Percentiles rank a stretch among this genome's conserved stretches.
Evolutionary conservation across 2,888 invertebrate species (phyloP).

Genomic region (Pandemis cinnamomeana): DNA sequence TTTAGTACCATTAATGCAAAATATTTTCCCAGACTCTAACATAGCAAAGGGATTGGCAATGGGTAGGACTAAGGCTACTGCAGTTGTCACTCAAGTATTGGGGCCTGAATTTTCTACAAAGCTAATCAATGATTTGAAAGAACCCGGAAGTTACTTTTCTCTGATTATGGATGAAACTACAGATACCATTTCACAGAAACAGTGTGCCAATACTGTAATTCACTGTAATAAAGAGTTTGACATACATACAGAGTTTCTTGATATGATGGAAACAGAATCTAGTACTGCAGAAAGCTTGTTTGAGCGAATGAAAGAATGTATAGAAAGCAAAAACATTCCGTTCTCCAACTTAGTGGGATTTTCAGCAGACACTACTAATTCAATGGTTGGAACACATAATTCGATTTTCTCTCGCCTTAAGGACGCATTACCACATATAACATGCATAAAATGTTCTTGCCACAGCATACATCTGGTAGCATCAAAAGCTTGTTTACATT

Average conservation of each 20-base stretch:
- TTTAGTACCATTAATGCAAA: conserved; percentile 18
- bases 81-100: conserved; percentile 22
- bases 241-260: conserved; percentile 5
- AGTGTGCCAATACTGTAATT: too few species aligned
- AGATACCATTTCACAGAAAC: too few species aligned
- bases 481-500: conserved; percentile 14
- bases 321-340: conserved; percentile 15
- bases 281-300: conserved; percentile 17
- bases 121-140: too few species aligned
- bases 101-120: background rate
- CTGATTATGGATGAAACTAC: too few species aligned
- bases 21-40: conserved; percentile 26
- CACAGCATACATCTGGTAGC: conserved; percentile 17
- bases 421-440: background rate
- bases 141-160: too few species aligned
- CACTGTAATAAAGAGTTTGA: background rate
- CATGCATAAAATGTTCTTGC: conserved; percentile 20
- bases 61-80: conserved; percentile 26
- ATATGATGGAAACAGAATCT: conserved; percentile 14
- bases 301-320: background rate
- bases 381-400: conserved; percentile 17
- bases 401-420: conserved; percentile 19
- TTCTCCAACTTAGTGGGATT: conserved; percentile 11
- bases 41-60: conserved; percentile 16
- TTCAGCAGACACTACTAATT: conserved; percentile 21